phyloP scores from a whole-genome alignment of 2,797 vertebrate species.

The Gobionotothen gibberifrons region DNA sequence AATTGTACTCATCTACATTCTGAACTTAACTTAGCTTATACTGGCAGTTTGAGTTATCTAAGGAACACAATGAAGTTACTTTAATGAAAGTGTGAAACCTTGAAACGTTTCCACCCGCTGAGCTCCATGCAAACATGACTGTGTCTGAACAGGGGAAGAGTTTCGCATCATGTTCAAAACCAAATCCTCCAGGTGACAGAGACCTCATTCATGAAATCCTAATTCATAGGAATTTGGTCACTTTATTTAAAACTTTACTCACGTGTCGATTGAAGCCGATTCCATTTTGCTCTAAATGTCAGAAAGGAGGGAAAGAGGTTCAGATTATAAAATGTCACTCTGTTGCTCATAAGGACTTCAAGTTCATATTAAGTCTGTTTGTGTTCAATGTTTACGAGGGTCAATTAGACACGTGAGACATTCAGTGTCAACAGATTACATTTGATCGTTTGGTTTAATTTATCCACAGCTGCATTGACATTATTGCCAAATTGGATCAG shows the following conservation, averaged over 20 bases:
- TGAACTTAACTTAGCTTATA: no score
- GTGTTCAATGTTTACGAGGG: background rate
- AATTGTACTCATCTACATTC: no score
- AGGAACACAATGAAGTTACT: no score
- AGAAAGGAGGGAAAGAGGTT: conserved; percentile 58
- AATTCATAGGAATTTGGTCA: background rate
- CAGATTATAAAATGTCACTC: background rate
- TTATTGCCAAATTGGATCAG: background rate
- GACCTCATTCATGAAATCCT: background rate
- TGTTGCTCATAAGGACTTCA: background rate
- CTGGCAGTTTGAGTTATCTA: no score
- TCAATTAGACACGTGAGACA: background rate
- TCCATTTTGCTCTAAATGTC: conserved; percentile 90
- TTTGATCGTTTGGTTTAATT: no score
- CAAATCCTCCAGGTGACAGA: background rate
- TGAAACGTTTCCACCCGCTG: no score
- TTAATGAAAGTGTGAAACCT: no score
- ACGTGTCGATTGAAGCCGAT: conserved; percentile 94
- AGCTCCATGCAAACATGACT: no score
- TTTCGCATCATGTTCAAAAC: no score
- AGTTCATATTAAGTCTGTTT: background rate
- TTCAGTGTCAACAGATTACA: background rate
- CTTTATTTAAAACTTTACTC: conserved; percentile 58
- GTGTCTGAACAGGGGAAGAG: no score
- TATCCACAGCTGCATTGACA: background rate